Conservation (phyloP, 2,888 invertebrate genomes). For the Calliopum simillimum region DNA sequence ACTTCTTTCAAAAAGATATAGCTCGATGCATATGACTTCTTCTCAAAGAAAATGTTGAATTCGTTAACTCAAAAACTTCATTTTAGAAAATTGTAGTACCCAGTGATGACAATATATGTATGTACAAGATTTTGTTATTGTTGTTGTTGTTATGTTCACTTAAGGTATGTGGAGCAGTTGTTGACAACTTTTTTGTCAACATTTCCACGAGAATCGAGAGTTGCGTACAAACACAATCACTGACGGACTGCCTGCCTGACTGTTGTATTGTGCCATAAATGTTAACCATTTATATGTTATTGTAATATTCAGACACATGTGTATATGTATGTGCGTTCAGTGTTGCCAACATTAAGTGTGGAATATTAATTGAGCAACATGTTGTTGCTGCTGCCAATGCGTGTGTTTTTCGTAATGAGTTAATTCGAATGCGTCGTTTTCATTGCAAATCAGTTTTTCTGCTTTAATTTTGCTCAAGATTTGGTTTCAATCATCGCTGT, state of each 20-base stretch:
- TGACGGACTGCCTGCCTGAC: neutral
- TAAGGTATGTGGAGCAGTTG: constrained; percentile 40
- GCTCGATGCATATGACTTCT: no score
- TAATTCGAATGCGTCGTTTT: constrained; percentile 1
- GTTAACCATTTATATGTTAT: neutral
- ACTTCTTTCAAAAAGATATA: no score
- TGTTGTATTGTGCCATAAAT: constrained; percentile 4
- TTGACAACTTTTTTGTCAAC: constrained; percentile 37
- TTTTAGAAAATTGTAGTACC: no score
- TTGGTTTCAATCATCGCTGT: neutral
- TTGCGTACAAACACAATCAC: constrained; percentile 8
- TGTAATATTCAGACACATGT: neutral
- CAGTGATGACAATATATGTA: no score
- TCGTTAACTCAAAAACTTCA: no score
- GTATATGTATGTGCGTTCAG: neutral
- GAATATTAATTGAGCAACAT: constrained; percentile 43
- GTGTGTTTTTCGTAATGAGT: constrained; percentile 15
- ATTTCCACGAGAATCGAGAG: constrained; percentile 6
- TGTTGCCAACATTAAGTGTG: constrained; percentile 37
- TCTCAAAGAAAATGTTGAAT: no score
- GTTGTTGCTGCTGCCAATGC: constrained; percentile 37
- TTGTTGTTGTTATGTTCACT: constrained; percentile 13
- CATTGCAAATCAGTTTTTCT: neutral
- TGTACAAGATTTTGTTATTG: neutral
- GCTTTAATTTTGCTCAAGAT: no score